Evolutionary conservation across 2,113 vertebrate genomes (phyloP), one percentile per base, ranked within the genome.

Genomic region (Gallinago undulata): DNA sequence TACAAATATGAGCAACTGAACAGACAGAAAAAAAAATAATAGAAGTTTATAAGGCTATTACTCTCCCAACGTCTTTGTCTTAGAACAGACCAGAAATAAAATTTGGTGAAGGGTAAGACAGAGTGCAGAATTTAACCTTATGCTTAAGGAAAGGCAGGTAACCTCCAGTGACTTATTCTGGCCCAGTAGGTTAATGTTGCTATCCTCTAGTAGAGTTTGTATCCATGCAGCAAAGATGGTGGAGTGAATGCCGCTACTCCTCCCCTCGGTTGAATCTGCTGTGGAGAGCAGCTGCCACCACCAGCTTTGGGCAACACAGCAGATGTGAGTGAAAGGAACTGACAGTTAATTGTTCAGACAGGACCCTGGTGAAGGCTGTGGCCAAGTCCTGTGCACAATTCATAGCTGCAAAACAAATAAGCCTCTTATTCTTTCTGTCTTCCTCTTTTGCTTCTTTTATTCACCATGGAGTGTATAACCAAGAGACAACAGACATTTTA

Each of bases 31-130:
- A 63, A 63, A 23, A 18, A 48, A 35, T 12, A 43, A 15, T 1
- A 21, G 3, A n/a, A 7, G 1, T 37, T 84, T 48, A 67, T 31
- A 57, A 67, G 6, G 7, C 3, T 62, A 43, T 11, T 7, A 48
- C 7, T 21, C 6, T 67, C 37, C 75, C 31, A 60, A 11, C 4
- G 2, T 25, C 16, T 78, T 62, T 6, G 18, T 70, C 19, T 45
- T 48, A 23, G n/a, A 69, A 30, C 3, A 53, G 23, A 39, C 24
- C 1, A 45, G 8, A 13, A 59, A 70, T 76, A 47, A 41, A 5
- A 2, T 37, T 23, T 21, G 4, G 4, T 25, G 22, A 39, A 19
- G 13, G 72, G 14, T 55, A 41, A 84, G 2, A 24, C 1, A 1
- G 5, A 31, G 1, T 60, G 1, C 1, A 45, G 33, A 87, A 83